Conservation (phyloP, 2,888 invertebrate species). For the Sclerodermus sp. region DNA sequence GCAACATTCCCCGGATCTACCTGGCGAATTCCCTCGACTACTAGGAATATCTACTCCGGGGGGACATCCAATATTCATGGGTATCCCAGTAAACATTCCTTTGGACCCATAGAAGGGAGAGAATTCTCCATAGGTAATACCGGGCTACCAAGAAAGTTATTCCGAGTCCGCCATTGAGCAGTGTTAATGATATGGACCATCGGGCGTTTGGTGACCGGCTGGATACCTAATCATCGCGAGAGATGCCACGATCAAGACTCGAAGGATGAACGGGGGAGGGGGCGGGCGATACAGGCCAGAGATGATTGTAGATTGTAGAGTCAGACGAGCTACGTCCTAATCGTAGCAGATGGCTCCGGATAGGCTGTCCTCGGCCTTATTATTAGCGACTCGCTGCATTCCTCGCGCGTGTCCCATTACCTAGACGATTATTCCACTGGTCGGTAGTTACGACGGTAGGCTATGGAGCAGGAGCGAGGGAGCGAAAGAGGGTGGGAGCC, state of each 20-base stretch:
- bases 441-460: slow-evolving; percentile 14
- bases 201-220: not conserved
- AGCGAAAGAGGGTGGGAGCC: slow-evolving; percentile 13
- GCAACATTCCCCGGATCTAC: too few species aligned
- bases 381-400: slow-evolving; percentile 29
- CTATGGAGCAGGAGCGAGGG: slow-evolving; percentile 11
- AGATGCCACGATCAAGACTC: too few species aligned
- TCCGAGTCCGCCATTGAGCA: not conserved
- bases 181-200: not conserved
- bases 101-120: too few species aligned
- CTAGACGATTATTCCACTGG: slow-evolving; percentile 38
- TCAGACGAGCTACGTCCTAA: slow-evolving; percentile 34
- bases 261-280: too few species aligned
- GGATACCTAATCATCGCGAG: slow-evolving; percentile 10
- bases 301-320: slow-evolving; percentile 15
- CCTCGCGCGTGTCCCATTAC: slow-evolving; percentile 35
- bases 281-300: not conserved
- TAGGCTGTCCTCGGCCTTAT: slow-evolving; percentile 31
- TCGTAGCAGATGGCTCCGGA: slow-evolving; percentile 32
- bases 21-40: too few species aligned
- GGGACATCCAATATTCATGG: too few species aligned
- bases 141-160: too few species aligned
- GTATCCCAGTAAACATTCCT: too few species aligned
- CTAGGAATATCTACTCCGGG: too few species aligned
- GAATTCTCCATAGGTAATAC: too few species aligned